Evolutionary conservation across 2,797 vertebrate genomes (phyloP).

Genomic region (Hozukius guyotensis): DNA sequence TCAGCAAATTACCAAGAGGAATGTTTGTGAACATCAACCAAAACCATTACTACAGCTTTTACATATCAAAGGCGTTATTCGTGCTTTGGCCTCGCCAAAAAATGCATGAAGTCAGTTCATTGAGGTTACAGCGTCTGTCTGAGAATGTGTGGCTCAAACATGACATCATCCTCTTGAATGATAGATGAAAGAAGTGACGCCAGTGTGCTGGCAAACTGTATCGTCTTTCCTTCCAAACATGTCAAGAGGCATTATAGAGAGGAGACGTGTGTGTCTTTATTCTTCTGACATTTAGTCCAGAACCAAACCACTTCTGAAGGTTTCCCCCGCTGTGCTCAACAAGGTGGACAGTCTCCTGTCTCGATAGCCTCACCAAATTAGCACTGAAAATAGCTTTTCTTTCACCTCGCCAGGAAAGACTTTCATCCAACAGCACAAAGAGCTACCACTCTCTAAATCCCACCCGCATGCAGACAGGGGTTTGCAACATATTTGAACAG

Average conservation of each 20-base stretch:
- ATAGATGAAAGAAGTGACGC: slow-evolving; percentile 65
- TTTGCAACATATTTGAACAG: slow-evolving; percentile 34
- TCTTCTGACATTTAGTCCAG: slow-evolving; percentile 45
- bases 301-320: slow-evolving; percentile 43
- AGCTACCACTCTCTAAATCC: not conserved
- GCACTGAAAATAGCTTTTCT: not conserved
- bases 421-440: slow-evolving; percentile 4
- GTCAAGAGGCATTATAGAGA: slow-evolving; percentile 16
- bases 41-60: slow-evolving; percentile 48
- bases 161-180: slow-evolving; percentile 75
- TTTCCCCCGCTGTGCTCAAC: slow-evolving; percentile 36
- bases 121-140: slow-evolving; percentile 73
- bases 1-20: slow-evolving; percentile 1
- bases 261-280: not conserved
- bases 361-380: slow-evolving; percentile 32
- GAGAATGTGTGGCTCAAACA: slow-evolving; percentile 75
- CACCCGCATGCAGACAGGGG: not conserved
- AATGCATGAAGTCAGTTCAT: slow-evolving; percentile 72
- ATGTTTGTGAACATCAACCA: slow-evolving; percentile 42
- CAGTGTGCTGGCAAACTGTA: slow-evolving; percentile 37
- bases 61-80: slow-evolving; percentile 66
- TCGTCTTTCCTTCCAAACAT: slow-evolving; percentile 20
- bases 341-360: slow-evolving; percentile 28
- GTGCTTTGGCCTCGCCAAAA: slow-evolving; percentile 44
- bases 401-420: slow-evolving; percentile 10